Base-by-base conservation (phyloP, 2,113 vertebrate species). In the Heterocephalus glaber region DNA sequence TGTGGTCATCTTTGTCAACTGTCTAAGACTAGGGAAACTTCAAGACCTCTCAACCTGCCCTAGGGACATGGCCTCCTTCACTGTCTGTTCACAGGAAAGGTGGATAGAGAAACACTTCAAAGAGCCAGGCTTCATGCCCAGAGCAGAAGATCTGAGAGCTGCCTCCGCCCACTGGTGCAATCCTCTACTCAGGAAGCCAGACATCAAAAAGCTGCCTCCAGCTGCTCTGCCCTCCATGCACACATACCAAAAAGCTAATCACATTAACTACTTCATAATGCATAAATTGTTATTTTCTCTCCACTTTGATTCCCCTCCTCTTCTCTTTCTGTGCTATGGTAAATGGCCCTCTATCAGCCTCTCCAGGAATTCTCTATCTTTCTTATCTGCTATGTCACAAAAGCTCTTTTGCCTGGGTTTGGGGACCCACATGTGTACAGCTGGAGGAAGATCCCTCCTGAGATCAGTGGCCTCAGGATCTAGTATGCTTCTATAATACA, bases 151-250 rank as follows among this genome's bases (percentile, higher is more conserved):
- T 96, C 92, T 95, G 84, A 97, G 54, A 60, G n/a, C 76, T 94
- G 86, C 44, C 81, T 94, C 76, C 61, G 65, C 65, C 70, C 90
- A 66, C 90, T 44, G n/a, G 24, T 90, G 58, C 3, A 2, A 90
- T 83, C 89, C 77, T 92, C 61, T 52, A 83, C 84, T 88, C 56
- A 92, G 92, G 38, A 90, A 74, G 82, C 74, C 19, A 1, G 63
- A 97, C 92, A 98, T 95, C 92, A 98, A 97, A 95, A 96, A 81
- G 77, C 84, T 3, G 7, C 88, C 82, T 86, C 95, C 54, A 96
- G 95, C 94, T 94, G 94, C 82, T 92, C 11, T 13, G 49, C 81
- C 90, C 74, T 80, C 61, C 65, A 49, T 2, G 35, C 33, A 54
- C 49, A 86, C 85, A 80, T 19, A 88, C 72, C 0, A 0, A 76